Percentiles rank a stretch among this genome's conserved stretches.
Evolutionary conservation across 2,797 vertebrate species (phyloP).

Genomic region (Phataginus tetradactyla): DNA sequence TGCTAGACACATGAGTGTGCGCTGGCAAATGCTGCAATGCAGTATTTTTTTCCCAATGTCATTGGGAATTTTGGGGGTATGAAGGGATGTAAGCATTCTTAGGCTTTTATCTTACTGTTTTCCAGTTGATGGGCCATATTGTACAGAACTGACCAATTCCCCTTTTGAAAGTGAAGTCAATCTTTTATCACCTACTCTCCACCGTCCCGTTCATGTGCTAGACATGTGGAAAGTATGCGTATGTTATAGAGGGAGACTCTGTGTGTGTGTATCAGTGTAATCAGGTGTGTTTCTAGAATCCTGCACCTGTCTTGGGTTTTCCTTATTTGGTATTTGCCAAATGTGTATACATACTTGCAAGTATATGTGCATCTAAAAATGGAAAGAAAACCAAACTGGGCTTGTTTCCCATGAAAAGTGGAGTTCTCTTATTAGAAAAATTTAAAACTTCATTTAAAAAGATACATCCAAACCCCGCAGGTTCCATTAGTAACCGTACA

Average conservation of each 20-base stretch:
- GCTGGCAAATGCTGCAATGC: constrained; percentile 89
- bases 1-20: constrained; percentile 80
- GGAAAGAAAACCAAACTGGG: constrained; percentile 45
- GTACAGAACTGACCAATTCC: constrained; percentile 54
- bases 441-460: constrained; percentile 39
- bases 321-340: constrained; percentile 63
- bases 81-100: constrained; percentile 67
- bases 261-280: neutral
- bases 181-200: constrained; percentile 46
- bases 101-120: constrained; percentile 18
- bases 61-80: constrained; percentile 84
- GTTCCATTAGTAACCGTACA: neutral
- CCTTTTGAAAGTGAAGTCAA: constrained; percentile 54
- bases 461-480: neutral
- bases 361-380: neutral
- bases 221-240: neutral
- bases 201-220: constrained; percentile 16
- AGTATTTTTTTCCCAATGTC: constrained; percentile 89
- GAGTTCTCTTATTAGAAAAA: constrained; percentile 55
- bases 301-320: constrained; percentile 54
- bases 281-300: constrained; percentile 40
- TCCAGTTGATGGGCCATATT: constrained; percentile 46
- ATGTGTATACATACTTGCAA: constrained; percentile 30
- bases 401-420: constrained; percentile 12
- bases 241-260: neutral